A percentile compares a stretch with the other conserved stretches of the same genome.
phyloP scores from a whole-genome alignment of 2,888 invertebrate species.

The Microplitis manilae region DNA sequence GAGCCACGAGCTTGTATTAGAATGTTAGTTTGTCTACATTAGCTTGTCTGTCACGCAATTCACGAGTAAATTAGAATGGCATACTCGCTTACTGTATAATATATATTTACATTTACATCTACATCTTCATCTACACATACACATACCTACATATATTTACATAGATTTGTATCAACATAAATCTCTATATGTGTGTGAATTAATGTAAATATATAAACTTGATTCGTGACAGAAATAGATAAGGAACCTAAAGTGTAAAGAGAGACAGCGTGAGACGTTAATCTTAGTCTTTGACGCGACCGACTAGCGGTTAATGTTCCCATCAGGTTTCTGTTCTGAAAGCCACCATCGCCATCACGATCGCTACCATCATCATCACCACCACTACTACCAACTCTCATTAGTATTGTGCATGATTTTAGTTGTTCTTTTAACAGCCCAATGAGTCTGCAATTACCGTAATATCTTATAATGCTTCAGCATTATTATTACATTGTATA shows the following conservation, averaged over 20 bases:
- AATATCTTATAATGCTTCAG: slow-evolving; percentile 27
- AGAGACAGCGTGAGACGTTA: not conserved
- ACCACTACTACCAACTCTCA: slow-evolving; percentile 4
- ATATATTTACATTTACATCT: too few species aligned
- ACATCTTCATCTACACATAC: not conserved
- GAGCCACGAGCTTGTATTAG: slow-evolving; percentile 29
- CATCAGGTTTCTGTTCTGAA: slow-evolving; percentile 16
- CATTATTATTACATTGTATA: slow-evolving; percentile 21
- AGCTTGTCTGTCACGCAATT: slow-evolving; percentile 44
- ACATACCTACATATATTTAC: not conserved
- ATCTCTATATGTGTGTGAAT: not conserved
- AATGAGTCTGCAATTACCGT: slow-evolving; percentile 39
- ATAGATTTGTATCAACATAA: not conserved
- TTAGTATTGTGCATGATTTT: slow-evolving; percentile 27
- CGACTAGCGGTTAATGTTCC: slow-evolving; percentile 30
- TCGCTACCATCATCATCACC: not conserved
- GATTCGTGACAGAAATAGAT: not conserved
- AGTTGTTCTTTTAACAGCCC: slow-evolving; percentile 30
- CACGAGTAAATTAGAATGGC: slow-evolving; percentile 46
- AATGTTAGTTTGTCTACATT: slow-evolving; percentile 19
- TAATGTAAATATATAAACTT: not conserved
- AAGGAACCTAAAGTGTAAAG: not conserved
- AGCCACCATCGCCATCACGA: slow-evolving; percentile 4
- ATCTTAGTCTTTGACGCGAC: slow-evolving; percentile 23
- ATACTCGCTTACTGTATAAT: slow-evolving; percentile 12